Evolutionary conservation across 2,113 vertebrate genomes (phyloP).

Genomic region (Dolichallabes microphthalmus): DNA sequence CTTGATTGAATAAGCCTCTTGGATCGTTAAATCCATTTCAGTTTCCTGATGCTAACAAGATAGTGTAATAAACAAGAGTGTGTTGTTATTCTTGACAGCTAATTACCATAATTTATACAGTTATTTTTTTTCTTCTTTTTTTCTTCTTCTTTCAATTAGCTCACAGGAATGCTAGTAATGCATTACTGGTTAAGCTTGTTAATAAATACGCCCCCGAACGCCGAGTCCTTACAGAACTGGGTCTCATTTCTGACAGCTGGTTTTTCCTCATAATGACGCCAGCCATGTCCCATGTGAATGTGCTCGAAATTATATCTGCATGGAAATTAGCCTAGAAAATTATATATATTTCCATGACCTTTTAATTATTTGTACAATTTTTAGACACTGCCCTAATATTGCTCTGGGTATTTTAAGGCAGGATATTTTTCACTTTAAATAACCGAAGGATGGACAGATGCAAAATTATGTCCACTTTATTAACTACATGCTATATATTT

Average conservation of each 20-base stretch:
- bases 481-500: neutral
- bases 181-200: constrained; percentile 9
- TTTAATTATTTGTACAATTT: constrained; percentile 53
- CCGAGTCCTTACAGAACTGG: neutral
- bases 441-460: neutral
- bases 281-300: constrained; percentile 45
- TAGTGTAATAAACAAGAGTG: constrained; percentile 2
- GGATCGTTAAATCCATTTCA: constrained; percentile 4
- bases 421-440: neutral
- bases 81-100: constrained; percentile 6
- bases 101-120: constrained; percentile 42
- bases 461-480: neutral
- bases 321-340: constrained; percentile 55
- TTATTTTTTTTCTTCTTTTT: constrained; percentile 13
- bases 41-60: neutral
- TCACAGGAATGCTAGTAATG: neutral
- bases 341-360: constrained; percentile 52
- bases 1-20: constrained; percentile 22
- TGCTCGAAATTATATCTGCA: constrained; percentile 50
- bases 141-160: neutral
- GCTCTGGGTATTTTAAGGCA: constrained; percentile 7
- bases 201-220: constrained; percentile 12
- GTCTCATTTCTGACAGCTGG: constrained; percentile 35
- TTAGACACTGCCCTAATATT: constrained; percentile 42
- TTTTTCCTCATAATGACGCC: constrained; percentile 40